These are phyloP conservation scores for Hirtodrosophila confusa DNA, from an alignment of 2,888 invertebrate species.

Conservation along the genomic window DNA sequence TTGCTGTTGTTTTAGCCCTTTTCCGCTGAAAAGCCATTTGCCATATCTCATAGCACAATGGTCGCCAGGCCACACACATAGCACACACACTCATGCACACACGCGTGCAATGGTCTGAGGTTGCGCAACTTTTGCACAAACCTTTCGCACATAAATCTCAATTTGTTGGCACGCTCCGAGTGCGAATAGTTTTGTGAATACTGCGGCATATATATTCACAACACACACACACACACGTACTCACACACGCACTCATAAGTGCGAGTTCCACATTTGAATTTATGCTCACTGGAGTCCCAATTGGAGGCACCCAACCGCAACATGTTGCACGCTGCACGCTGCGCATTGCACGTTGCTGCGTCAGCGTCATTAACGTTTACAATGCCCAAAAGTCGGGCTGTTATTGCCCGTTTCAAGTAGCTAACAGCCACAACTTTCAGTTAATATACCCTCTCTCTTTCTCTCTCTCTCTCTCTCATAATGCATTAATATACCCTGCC, in stretches of 20 bases:
- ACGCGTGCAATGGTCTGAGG: slow-evolving; percentile 64
- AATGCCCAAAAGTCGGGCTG: slow-evolving; percentile 47
- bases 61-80: slow-evolving; percentile 60
- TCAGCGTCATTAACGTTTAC: slow-evolving; percentile 37
- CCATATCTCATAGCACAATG: slow-evolving; percentile 62
- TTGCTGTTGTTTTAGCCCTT: slow-evolving; percentile 30
- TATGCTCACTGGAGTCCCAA: slow-evolving; percentile 76
- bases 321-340: slow-evolving; percentile 65
- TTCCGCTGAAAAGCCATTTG: slow-evolving; percentile 51
- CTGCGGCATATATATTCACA: slow-evolving; percentile 30
- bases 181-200: slow-evolving; percentile 69
- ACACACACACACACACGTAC: slow-evolving; percentile 1
- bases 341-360: slow-evolving; percentile 27
- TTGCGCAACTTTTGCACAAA: slow-evolving; percentile 63
- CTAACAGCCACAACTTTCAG: slow-evolving; percentile 6
- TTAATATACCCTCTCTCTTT: slow-evolving; percentile 23
- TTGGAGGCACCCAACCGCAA: slow-evolving; percentile 72
- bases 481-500: too few relatives aligned
- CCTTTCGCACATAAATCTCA: slow-evolving; percentile 74
- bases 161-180: slow-evolving; percentile 71
- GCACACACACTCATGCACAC: slow-evolving; percentile 26
- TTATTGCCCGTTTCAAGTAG: slow-evolving; percentile 26
- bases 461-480: too few relatives aligned
- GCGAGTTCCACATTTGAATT: slow-evolving; percentile 64
- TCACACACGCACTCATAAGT: slow-evolving; percentile 40